phyloP scores from a whole-genome alignment of 1,140 invertebrate genomes.

The Lepidurus packardi region DNA sequence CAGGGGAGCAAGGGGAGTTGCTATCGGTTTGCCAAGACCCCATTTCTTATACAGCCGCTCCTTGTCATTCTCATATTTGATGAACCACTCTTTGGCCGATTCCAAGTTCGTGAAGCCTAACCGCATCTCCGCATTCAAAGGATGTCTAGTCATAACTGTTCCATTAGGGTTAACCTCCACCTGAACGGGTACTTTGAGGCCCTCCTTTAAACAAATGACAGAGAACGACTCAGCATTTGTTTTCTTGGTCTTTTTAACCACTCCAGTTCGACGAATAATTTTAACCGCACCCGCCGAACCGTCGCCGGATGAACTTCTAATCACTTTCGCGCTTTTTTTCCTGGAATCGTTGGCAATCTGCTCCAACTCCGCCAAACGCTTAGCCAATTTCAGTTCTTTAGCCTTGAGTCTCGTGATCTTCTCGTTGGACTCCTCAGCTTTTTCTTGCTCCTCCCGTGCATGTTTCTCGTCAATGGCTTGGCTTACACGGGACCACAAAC shows the following conservation, averaged over 20 bases:
- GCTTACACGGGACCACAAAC: neutral
- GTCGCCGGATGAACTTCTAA: no score
- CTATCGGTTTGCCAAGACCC: neutral
- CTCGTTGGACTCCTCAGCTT: neutral
- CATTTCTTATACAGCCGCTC: neutral
- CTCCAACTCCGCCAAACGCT: neutral
- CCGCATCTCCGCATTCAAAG: neutral
- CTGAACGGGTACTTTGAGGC: neutral
- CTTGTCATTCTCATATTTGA: neutral
- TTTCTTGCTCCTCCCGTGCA: neutral
- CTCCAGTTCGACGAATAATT: no score
- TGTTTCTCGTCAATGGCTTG: neutral
- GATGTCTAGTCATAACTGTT: neutral
- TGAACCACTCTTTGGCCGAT: neutral
- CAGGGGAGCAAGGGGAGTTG: no score
- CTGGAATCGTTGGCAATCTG: neutral
- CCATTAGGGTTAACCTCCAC: neutral
- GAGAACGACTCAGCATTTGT: no score
- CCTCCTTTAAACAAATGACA: neutral
- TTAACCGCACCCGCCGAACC: no score
- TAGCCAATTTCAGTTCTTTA: neutral
- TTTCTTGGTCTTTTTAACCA: no score
- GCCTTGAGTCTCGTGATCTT: conserved; percentile 15
- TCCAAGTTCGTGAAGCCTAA: neutral
- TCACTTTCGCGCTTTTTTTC: no score